Evolutionary conservation across 2,888 invertebrate species (phyloP), one percentile per base, ranked within the genome.

Genomic region (Griposia aprilina): DNA sequence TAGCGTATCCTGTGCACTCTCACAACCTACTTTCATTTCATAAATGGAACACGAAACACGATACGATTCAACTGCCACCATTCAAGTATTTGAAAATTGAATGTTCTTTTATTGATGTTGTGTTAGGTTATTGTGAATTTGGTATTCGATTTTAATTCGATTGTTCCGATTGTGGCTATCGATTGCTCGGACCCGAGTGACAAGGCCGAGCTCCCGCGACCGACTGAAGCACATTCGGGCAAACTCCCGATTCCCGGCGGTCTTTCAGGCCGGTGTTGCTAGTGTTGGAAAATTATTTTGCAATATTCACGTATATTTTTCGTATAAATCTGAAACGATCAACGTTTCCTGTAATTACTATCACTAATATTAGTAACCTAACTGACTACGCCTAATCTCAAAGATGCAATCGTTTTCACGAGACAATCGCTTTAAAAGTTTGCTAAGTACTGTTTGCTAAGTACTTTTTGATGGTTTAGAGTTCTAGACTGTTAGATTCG

Each of bases 221-320:
- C 92, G 92, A 96, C 96, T 96, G 94, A 94, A 92, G 80, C 84
- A 84, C 87, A 87, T 75, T 87, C 86, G 86, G 87, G 83, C 88
- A 88, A 90, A 90, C 90, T 90, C 90, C 88, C 86, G 82, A 88
- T 91, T 93, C 94, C 94, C 94, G 94, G 94, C 90, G 90, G 87
- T 92, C 88, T 90, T 90, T 89, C 88, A 88, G 88, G 81, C 78
- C 85, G 84, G 90, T 93, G 94, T 95, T 95, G 94, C 95, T 87
- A 92, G 82, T 73, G 69, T 57, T 69, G 79, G 87, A 88, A 89
- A 90, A 81, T 85, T 68, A 84, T 92, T 91, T 90, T 88, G 90
- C 82, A 45, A 30, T 69, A 69, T 77, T 57, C 13, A 15, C 15
- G 23, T 36, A 7, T 50, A 10, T 66, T 78, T 50, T 50, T 36